phyloP scores from a whole-genome alignment of 2,888 invertebrate genomes.

The Leptinotarsa peninsularis region DNA sequence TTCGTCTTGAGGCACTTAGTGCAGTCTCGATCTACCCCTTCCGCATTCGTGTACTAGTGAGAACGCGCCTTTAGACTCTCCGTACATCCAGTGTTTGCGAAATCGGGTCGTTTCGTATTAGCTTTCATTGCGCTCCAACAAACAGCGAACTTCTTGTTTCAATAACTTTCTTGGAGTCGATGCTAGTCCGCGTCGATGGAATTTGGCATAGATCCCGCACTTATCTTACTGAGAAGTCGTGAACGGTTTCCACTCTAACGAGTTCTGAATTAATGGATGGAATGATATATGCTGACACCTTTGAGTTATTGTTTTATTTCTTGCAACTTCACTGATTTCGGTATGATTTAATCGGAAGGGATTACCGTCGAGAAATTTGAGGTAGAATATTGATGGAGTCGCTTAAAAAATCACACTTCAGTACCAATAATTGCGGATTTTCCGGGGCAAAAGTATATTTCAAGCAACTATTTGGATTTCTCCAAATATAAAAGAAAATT shows the following conservation, averaged over 20 bases:
- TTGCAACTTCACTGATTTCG: too few species aligned
- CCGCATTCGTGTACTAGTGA: too few species aligned
- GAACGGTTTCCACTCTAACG: background rate
- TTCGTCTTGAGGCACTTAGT: too few species aligned
- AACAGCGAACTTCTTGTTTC: conserved; percentile 6
- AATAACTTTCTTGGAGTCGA: conserved; percentile 1
- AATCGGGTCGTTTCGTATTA: background rate
- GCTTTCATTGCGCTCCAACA: background rate
- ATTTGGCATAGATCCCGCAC: background rate
- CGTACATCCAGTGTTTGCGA: background rate
- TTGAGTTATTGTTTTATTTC: too few species aligned
- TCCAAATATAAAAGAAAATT: background rate
- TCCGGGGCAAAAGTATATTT: background rate
- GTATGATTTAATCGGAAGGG: too few species aligned
- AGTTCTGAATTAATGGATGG: background rate
- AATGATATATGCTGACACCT: too few species aligned
- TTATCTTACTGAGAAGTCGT: background rate
- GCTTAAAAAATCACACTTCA: too few species aligned
- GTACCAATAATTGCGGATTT: too few species aligned
- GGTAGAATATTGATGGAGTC: too few species aligned
- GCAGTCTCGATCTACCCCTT: too few species aligned
- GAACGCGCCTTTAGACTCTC: background rate
- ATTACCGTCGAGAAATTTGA: too few species aligned
- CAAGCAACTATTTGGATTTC: background rate
- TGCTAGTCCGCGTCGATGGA: background rate